phyloP scores from a whole-genome alignment of 1,140 invertebrate genomes.

The Halyomorpha halys region DNA sequence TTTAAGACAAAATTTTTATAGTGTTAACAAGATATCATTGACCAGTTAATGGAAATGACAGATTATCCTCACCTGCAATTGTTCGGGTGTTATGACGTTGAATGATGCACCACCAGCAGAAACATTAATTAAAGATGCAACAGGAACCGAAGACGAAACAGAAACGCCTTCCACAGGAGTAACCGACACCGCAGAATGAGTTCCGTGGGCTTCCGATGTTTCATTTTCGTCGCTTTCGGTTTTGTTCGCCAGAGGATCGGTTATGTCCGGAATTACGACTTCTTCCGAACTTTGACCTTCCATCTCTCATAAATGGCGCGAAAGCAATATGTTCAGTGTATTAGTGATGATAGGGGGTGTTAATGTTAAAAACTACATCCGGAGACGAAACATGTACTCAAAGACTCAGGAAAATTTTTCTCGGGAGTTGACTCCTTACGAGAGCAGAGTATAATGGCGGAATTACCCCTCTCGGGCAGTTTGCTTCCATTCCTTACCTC shows the following conservation, averaged over 20 bases:
- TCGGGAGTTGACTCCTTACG: too few species aligned
- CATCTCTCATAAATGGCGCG: constrained; percentile 3
- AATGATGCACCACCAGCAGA: constrained; percentile 54
- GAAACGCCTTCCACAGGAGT: constrained; percentile 35
- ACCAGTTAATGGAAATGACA: too few species aligned
- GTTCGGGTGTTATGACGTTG: constrained; percentile 74
- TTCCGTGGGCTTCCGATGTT: constrained; percentile 30
- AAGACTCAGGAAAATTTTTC: too few species aligned
- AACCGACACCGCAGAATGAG: constrained; percentile 27
- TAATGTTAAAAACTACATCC: too few species aligned
- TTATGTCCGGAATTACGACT: constrained; percentile 56
- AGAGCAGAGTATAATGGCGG: too few species aligned
- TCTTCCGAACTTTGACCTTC: constrained; percentile 40
- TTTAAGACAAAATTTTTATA: constrained; percentile 2
- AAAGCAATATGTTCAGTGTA: neutral
- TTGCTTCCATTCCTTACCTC: too few species aligned
- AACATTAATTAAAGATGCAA: constrained; percentile 63
- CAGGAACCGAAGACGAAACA: constrained; percentile 47
- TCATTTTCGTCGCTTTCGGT: constrained; percentile 44
- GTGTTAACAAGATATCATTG: neutral
- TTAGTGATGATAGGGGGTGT: too few species aligned
- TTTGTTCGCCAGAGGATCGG: constrained; percentile 49
- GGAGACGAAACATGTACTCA: too few species aligned
- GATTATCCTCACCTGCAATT: constrained; percentile 46
- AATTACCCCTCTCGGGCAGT: too few species aligned